Conservation (phyloP, 1,140 invertebrate genomes). For the Aphelinus certus region DNA sequence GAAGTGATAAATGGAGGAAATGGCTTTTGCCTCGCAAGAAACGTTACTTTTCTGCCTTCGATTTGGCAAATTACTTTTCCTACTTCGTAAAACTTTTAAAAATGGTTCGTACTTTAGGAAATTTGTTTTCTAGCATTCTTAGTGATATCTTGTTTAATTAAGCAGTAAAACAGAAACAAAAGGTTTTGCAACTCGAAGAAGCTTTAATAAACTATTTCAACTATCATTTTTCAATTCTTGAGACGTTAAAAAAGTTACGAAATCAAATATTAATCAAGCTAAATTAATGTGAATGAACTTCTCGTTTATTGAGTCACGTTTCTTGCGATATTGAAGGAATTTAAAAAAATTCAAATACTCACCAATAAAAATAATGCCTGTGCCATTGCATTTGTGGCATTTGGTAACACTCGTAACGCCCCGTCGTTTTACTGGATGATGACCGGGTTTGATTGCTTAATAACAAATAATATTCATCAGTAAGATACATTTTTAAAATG, state of each 20-base stretch:
- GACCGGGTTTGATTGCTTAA: conserved; percentile 69
- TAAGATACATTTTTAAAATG: not conserved
- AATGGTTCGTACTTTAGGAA: no score
- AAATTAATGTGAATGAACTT: not conserved
- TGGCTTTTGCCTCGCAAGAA: conserved; percentile 35
- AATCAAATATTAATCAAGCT: not conserved
- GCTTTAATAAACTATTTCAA: no score
- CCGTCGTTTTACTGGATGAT: conserved; percentile 84
- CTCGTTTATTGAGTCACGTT: no score
- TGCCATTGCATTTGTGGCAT: conserved; percentile 87
- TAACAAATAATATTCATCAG: conserved; percentile 41
- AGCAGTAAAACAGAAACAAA: conserved; percentile 32
- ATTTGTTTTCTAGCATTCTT: not conserved
- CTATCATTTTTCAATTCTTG: no score
- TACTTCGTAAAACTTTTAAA: not conserved
- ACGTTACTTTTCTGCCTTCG: conserved; percentile 14
- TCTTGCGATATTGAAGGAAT: no score
- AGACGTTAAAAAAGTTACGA: conserved; percentile 3
- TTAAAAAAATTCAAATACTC: conserved; percentile 40
- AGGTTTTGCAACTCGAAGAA: not conserved
- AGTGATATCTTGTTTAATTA: conserved; percentile 9
- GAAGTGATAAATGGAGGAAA: conserved; percentile 56
- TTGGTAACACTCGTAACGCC: conserved; percentile 84
- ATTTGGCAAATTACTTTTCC: not conserved
- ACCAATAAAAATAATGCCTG: conserved; percentile 84